phyloP scores from a whole-genome alignment of 2,888 invertebrate species.

The Blomia tropicalis region DNA sequence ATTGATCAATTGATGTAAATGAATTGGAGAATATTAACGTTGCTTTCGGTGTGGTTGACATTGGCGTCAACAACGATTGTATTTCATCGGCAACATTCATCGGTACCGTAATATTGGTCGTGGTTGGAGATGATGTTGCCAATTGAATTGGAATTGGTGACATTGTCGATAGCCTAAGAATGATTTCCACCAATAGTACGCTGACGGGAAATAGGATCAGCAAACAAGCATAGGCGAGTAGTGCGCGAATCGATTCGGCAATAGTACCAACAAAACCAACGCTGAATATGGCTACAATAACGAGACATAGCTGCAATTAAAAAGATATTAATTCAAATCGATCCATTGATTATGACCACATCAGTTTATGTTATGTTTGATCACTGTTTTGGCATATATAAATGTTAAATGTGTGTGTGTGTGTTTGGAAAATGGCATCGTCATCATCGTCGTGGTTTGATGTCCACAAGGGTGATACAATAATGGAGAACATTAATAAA shows the following conservation, averaged over 20 bases:
- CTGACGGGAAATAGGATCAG: constrained; percentile 20
- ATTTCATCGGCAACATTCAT: too few relatives aligned
- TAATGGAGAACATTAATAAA: too few relatives aligned
- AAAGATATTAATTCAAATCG: constrained; percentile 6
- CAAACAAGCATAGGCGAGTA: constrained; percentile 20
- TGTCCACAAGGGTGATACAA: too few relatives aligned
- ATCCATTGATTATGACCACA: background rate
- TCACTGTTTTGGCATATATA: too few relatives aligned
- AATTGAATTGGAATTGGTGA: background rate
- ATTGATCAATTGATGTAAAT: background rate
- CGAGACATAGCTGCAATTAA: constrained; percentile 18
- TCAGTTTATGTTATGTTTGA: background rate
- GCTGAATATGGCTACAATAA: constrained; percentile 20
- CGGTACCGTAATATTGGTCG: too few relatives aligned
- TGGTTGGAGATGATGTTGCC: background rate
- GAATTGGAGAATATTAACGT: constrained; percentile 11
- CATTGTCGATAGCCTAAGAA: constrained; percentile 6
- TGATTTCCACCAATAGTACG: constrained; percentile 14
- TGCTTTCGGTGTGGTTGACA: background rate
- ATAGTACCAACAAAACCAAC: constrained; percentile 23
- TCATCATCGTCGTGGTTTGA: too few relatives aligned
- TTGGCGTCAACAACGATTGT: background rate
- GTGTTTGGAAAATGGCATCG: background rate
- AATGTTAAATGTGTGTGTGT: background rate
- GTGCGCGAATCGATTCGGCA: constrained; percentile 21